Percentiles rank a stretch among this genome's conserved stretches.
phyloP scores from a whole-genome alignment of 2,113 vertebrate species.

The Notiomystis cincta region DNA sequence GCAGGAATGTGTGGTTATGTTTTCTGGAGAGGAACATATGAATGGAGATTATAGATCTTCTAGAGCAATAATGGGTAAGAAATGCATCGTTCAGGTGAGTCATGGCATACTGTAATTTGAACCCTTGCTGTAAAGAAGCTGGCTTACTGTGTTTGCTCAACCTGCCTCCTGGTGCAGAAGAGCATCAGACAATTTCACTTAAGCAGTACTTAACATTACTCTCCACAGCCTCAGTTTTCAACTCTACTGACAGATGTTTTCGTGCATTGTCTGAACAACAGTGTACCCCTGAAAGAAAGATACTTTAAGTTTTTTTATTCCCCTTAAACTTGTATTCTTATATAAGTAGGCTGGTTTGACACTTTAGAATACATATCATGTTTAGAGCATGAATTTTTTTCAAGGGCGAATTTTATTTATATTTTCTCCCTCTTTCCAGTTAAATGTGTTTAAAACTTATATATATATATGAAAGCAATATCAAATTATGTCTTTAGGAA shows the following conservation, averaged over 20 bases:
- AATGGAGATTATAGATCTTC: neutral
- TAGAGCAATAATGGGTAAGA: neutral
- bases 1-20: neutral
- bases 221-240: neutral
- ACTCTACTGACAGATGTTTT: neutral
- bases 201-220: neutral
- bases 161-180: neutral
- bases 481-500: neutral
- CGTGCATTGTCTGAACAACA: neutral
- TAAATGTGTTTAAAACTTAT: neutral
- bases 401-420: neutral
- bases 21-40: neutral
- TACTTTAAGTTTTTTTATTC: neutral
- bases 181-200: neutral
- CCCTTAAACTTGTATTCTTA: neutral
- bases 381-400: neutral
- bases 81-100: neutral
- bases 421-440: neutral
- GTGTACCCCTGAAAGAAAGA: rapidly evolving
- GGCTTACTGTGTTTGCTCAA: neutral
- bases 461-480: neutral
- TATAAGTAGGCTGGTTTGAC: neutral
- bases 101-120: neutral
- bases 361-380: neutral
- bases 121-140: neutral